Conservation (phyloP, 2,888 invertebrate genomes). For the Agrochola circellaris region DNA sequence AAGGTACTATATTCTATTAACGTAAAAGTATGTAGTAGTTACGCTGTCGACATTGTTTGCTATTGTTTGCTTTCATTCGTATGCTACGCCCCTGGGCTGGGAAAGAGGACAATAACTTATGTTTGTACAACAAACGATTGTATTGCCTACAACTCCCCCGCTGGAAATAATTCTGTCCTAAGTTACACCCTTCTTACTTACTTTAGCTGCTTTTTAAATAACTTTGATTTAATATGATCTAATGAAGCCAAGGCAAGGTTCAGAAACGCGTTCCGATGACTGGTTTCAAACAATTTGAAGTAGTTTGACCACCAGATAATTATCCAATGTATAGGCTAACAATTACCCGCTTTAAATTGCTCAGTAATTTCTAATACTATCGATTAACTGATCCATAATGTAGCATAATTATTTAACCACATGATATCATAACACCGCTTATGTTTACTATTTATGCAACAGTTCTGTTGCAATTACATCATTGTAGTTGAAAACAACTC, state of each 20-base stretch:
- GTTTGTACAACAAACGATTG: neutral
- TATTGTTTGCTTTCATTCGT: no score
- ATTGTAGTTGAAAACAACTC: neutral
- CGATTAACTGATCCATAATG: slow-evolving; percentile 17
- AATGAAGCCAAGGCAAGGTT: slow-evolving; percentile 16
- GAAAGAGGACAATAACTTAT: neutral
- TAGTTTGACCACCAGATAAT: slow-evolving; percentile 28
- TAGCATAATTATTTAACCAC: slow-evolving; percentile 11
- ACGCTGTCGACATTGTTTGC: no score
- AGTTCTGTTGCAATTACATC: neutral
- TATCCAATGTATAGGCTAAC: slow-evolving; percentile 22
- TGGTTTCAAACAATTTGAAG: slow-evolving; percentile 37
- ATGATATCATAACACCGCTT: neutral
- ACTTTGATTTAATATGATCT: neutral
- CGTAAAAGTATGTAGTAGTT: neutral
- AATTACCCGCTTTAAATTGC: slow-evolving; percentile 20
- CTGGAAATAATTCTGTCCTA: no score
- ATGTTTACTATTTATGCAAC: neutral
- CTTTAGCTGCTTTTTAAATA: neutral
- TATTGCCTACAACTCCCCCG: no score
- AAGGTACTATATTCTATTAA: neutral
- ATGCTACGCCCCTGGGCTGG: no score
- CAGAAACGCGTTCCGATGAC: slow-evolving; percentile 39
- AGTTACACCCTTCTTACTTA: neutral
- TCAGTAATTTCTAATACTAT: slow-evolving; percentile 30